phyloP scores from a whole-genome alignment of 2,797 vertebrate species.

The Amniataba percoides region DNA sequence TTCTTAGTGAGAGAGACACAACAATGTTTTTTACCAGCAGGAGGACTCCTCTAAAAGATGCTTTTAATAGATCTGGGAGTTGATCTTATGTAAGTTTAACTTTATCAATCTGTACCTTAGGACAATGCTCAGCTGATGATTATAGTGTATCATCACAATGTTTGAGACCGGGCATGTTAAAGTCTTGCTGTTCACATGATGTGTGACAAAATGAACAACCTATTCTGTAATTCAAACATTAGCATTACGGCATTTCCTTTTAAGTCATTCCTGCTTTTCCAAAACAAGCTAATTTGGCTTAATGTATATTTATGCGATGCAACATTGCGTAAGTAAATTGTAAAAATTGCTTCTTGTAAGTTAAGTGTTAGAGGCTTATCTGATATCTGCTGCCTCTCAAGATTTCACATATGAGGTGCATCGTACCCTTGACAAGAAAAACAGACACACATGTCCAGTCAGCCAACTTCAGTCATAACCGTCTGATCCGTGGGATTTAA shows the following conservation, averaged over 20 bases:
- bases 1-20: not conserved
- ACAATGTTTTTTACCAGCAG: slow-evolving; percentile 3
- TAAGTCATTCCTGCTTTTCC: not conserved
- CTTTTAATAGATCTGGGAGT: not conserved
- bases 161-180: not conserved
- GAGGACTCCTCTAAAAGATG: slow-evolving; percentile 1
- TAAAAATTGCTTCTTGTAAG: slow-evolving; percentile 18
- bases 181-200: not conserved
- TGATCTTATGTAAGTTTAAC: not conserved
- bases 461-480: slow-evolving; percentile 36
- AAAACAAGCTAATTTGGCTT: not conserved
- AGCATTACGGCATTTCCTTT: not conserved
- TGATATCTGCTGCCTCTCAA: slow-evolving; percentile 29
- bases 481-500: slow-evolving; percentile 49
- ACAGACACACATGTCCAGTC: slow-evolving; percentile 49
- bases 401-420: slow-evolving; percentile 16
- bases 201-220: not conserved
- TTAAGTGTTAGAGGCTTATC: slow-evolving; percentile 31
- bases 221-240: not conserved
- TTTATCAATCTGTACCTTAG: not conserved
- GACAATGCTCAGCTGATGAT: not conserved
- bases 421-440: slow-evolving; percentile 36
- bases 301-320: not conserved
- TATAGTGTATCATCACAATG: not conserved
- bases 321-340: not conserved